Evolutionary conservation across 2,113 vertebrate genomes (phyloP).

Genomic region (Cichladusa arquata): DNA sequence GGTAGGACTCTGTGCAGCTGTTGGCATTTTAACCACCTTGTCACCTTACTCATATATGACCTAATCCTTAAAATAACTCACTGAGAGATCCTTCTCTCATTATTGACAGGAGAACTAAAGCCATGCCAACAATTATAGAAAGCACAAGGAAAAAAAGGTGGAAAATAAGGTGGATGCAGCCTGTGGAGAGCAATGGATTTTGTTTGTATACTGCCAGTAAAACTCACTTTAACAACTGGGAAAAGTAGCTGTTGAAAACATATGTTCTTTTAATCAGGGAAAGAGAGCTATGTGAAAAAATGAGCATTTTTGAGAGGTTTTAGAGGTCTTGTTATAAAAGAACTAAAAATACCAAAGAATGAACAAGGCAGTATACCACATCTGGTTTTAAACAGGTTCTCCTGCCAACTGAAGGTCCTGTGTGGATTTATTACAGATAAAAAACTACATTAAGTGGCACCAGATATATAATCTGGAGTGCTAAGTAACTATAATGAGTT

Average conservation of each 20-base stretch:
- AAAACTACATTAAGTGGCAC: slow-evolving; percentile 74
- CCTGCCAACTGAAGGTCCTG: slow-evolving; percentile 56
- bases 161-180: neutral
- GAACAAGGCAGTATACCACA: neutral
- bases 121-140: neutral
- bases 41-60: neutral
- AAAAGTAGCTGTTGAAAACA: neutral
- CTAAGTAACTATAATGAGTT: slow-evolving; percentile 41
- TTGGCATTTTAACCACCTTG: neutral
- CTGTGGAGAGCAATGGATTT: neutral
- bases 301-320: neutral
- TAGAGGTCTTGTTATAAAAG: neutral
- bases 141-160: neutral
- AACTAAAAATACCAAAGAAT: neutral
- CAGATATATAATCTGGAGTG: slow-evolving; percentile 71
- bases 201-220: neutral
- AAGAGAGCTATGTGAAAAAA: neutral
- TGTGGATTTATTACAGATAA: slow-evolving; percentile 67
- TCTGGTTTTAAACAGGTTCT: slow-evolving; percentile 11
- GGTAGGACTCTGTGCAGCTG: neutral
- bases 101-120: neutral
- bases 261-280: neutral
- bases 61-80: neutral
- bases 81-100: neutral
- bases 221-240: neutral